Conservation (phyloP, 2,888 invertebrate species). For the Tuta absoluta region DNA sequence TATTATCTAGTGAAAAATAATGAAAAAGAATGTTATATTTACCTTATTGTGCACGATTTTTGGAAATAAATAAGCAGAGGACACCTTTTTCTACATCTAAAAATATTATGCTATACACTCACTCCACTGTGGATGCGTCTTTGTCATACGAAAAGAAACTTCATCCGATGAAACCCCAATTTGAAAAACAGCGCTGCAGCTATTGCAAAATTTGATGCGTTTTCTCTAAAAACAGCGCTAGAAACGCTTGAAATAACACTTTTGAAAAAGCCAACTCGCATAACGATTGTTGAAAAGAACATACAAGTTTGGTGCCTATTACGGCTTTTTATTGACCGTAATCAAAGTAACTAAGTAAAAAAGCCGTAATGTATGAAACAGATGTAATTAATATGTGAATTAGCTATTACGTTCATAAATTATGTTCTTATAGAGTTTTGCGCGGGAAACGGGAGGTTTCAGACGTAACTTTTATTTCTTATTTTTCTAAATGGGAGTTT, state of each 20-base stretch:
- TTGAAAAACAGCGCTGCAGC: background rate
- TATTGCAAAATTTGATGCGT: background rate
- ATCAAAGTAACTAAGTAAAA: background rate
- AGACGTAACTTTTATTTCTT: too few species aligned
- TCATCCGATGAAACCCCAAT: background rate
- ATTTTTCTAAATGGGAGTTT: too few species aligned
- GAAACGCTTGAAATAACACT: background rate
- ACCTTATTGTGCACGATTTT: constrained; percentile 68
- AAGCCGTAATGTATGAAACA: background rate
- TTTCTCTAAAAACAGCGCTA: background rate
- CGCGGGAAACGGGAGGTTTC: too few species aligned
- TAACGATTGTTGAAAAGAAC: background rate
- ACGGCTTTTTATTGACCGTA: background rate
- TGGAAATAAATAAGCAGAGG: constrained; percentile 63
- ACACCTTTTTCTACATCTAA: constrained; percentile 81
- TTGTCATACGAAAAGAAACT: constrained; percentile 27
- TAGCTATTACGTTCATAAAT: too few species aligned
- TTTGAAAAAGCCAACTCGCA: background rate
- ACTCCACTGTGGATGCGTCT: constrained; percentile 30
- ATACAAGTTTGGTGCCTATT: background rate
- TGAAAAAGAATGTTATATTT: constrained; percentile 48
- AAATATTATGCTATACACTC: constrained; percentile 74
- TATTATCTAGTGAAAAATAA: constrained; percentile 36
- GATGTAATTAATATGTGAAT: too few species aligned
- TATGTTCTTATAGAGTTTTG: too few species aligned